Percentiles rank a stretch among this genome's conserved stretches.
phyloP scores from a whole-genome alignment of 2,888 invertebrate species.

The Frankliniella intonsa region DNA sequence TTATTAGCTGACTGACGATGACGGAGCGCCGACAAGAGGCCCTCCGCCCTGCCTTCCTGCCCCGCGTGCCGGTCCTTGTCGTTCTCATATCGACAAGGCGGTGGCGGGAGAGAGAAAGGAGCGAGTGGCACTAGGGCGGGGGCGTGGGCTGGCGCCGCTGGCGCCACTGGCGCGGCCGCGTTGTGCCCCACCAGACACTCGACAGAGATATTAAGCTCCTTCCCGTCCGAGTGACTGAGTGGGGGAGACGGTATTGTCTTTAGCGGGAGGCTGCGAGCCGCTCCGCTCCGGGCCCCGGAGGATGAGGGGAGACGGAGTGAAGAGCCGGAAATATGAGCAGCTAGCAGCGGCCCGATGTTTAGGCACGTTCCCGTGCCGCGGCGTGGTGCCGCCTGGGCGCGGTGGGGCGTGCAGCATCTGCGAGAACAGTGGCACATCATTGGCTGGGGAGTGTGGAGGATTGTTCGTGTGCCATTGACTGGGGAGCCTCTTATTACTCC shows the following conservation, averaged over 20 bases:
- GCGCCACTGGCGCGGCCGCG: not conserved
- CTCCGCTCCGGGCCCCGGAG: not conserved
- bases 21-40: constrained; percentile 1
- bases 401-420: too few relatives aligned
- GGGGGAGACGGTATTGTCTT: not conserved
- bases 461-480: too few relatives aligned
- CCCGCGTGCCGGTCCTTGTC: too few relatives aligned
- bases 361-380: too few relatives aligned
- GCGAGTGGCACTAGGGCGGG: too few relatives aligned
- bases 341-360: not conserved
- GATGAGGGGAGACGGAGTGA: not conserved
- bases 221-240: not conserved
- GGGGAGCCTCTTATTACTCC: too few relatives aligned
- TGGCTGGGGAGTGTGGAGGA: too few relatives aligned
- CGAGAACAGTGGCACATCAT: too few relatives aligned
- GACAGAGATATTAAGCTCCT: not conserved
- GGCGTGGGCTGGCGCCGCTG: too few relatives aligned
- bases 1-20: constrained; percentile 25
- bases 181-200: not conserved
- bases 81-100: too few relatives aligned
- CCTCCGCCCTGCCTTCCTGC: not conserved
- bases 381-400: too few relatives aligned
- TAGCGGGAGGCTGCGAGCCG: not conserved
- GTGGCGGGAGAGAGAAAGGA: not conserved
- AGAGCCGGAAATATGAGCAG: not conserved